Evolutionary conservation across 30 jellyfish, hydroid and myxozoan genomes (phyloP).

Genomic region (Turritopsis rubra): DNA sequence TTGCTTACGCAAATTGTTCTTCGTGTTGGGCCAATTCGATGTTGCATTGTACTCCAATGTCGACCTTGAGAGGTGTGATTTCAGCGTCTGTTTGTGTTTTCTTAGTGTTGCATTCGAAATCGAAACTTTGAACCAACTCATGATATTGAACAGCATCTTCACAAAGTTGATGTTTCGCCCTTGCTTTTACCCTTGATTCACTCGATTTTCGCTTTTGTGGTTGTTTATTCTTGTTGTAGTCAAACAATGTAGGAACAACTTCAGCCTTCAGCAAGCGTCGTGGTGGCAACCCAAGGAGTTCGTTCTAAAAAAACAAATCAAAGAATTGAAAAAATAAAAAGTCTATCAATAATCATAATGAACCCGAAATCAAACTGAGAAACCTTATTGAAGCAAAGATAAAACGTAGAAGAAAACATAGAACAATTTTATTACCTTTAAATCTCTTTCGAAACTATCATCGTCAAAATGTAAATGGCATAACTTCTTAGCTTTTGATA

Average conservation of each 20-base stretch:
- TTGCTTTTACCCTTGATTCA: conserved; percentile 13
- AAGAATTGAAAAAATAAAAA: too few relatives aligned
- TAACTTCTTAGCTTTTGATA: too few relatives aligned
- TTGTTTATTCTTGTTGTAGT: conserved; percentile 8
- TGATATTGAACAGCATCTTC: conserved; percentile 17
- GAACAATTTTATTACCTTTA: too few relatives aligned
- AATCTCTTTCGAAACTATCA: too few relatives aligned
- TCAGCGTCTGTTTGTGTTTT: conserved; percentile 24
- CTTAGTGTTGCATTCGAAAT: not conserved
- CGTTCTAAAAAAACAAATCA: too few relatives aligned
- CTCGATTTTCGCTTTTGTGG: conserved; percentile 20
- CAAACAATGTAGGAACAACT: conserved; percentile 12
- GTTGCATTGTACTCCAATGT: conserved; percentile 26
- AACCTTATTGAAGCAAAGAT: too few relatives aligned
- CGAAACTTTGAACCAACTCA: conserved; percentile 13
- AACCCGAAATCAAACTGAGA: too few relatives aligned
- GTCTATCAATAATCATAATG: too few relatives aligned
- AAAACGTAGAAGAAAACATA: too few relatives aligned
- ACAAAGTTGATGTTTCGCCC: conserved; percentile 18
- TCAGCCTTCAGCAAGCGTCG: conserved; percentile 19
- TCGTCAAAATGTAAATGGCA: too few relatives aligned
- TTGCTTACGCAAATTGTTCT: not conserved
- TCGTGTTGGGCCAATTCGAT: conserved; percentile 10
- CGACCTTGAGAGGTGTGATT: not conserved
- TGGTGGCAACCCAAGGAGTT: conserved; percentile 18